Base-by-base conservation (phyloP, 2,113 vertebrate species). In the Scomber colias region DNA sequence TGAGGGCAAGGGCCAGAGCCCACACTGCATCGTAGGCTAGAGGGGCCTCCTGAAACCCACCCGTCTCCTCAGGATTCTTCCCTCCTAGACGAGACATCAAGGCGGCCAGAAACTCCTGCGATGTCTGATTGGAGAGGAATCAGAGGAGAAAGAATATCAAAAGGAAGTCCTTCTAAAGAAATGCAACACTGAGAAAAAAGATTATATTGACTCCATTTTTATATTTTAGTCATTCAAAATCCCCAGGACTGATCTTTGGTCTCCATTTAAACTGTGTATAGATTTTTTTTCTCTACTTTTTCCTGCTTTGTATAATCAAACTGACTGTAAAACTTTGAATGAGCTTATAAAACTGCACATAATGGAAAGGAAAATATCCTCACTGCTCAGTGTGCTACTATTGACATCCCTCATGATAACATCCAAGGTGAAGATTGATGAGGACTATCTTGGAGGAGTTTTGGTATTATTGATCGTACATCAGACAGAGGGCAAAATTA, bases 1-100 rank as follows among this genome's bases (percentile, higher is more conserved):
- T 99, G 71, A 99, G 95, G 2, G 98, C 98, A 27, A 99, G 79
- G 0, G 98, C 98, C 84, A 99, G 87, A 0, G 98, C 98, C 98
- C 98, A 99, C 57, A 99, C 95, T 3, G 98, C 98, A 2, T 99
- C 98, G 0, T 98, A 99, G 61, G 98, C 98, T 63, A 99, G 88
- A 0, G 98, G 98, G 0, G 98, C 98, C 87, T 99, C 98, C 92
- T 98, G 98, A 74, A 99, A 98, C 0, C 98, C 98, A 0, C 98
- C 98, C 0, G 97, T 99, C 89, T 97, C 97, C 87, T 99, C 98
- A 0, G 97, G 97, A 85, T 96, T 96, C 90, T 94, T 97, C 0
- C 96, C 96, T 0, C 97, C 96, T n/a, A 98, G 84, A 15, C 96
- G 89, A 31, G 96, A 97, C 93, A 96, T 96, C 83, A 99, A 90